Evolutionary conservation across 2,797 vertebrate genomes (phyloP).

Genomic region (Coluber constrictor): DNA sequence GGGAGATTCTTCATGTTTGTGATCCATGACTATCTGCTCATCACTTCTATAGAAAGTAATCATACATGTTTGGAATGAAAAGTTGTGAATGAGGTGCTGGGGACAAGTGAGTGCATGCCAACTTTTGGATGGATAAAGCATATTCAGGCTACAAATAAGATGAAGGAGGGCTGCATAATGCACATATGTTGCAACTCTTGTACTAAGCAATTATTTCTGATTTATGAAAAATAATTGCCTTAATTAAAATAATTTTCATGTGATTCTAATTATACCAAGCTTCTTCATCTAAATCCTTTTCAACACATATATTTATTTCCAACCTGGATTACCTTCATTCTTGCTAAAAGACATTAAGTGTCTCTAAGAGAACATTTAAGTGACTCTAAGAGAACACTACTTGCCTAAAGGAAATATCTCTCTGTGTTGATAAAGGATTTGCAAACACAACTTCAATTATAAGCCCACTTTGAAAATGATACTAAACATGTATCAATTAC

Average conservation of each 20-base stretch:
- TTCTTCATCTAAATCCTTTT: neutral
- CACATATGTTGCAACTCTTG: neutral
- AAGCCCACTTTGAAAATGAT: neutral
- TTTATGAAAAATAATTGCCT: neutral
- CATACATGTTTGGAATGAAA: neutral
- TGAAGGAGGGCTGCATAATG: neutral
- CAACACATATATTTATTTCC: constrained; percentile 7
- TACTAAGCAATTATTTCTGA: neutral
- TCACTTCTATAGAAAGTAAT: neutral
- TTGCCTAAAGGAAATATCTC: constrained; percentile 27
- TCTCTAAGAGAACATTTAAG: neutral
- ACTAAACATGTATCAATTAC: neutral
- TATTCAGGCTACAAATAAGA: neutral
- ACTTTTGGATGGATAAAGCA: neutral
- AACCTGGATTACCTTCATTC: constrained; percentile 2
- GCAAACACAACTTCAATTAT: neutral
- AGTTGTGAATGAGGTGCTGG: neutral
- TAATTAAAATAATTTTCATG: constrained; percentile 5
- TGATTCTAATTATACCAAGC: neutral
- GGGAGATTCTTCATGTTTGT: neutral
- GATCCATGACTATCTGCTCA: neutral
- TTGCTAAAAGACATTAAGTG: neutral
- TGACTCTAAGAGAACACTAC: constrained; percentile 13
- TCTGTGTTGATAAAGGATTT: neutral
- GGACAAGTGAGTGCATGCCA: neutral